These are phyloP conservation scores for Phragmatobia fuliginosa DNA, from an alignment of 2,888 invertebrate genomes.

Conservation along the genomic window DNA sequence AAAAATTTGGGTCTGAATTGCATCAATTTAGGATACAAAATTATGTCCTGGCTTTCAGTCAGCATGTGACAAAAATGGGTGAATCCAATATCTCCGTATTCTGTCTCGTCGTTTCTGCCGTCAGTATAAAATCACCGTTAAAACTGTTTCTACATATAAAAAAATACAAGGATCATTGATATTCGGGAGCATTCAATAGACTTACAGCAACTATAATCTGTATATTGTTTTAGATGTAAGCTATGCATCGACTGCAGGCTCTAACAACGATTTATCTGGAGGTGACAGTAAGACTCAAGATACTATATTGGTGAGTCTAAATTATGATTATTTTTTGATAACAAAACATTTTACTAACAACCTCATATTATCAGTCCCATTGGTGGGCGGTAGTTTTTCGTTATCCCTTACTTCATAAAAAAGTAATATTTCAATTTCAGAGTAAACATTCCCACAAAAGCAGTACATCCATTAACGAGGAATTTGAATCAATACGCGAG, in stretches of 20 bases:
- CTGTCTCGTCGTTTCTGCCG: too few relatives aligned
- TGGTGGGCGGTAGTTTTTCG: too few relatives aligned
- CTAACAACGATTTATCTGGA: slow-evolving; percentile 72
- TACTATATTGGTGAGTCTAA: slow-evolving; percentile 70
- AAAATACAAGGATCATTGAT: background rate
- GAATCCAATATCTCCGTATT: too few relatives aligned
- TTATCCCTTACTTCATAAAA: slow-evolving; percentile 5
- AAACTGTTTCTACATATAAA: too few relatives aligned
- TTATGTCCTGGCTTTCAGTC: too few relatives aligned
- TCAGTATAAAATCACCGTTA: too few relatives aligned
- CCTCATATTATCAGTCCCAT: too few relatives aligned
- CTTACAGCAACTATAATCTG: background rate
- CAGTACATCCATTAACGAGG: slow-evolving; percentile 79
- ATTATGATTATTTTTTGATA: background rate
- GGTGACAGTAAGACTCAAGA: slow-evolving; percentile 74
- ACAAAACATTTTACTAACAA: background rate
- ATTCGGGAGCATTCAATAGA: background rate
- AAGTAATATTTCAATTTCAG: slow-evolving; percentile 54
- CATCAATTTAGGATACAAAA: too few relatives aligned
- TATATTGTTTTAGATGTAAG: slow-evolving; percentile 71
- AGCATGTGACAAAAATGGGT: too few relatives aligned
- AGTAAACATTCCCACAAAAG: slow-evolving; percentile 72
- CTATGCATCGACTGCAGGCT: slow-evolving; percentile 78
- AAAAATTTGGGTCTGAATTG: too few relatives aligned
- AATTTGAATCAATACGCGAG: slow-evolving; percentile 83